These are phyloP conservation scores for Sebastes kiyomatsui DNA, from an alignment of 2,797 vertebrate genomes.

Conservation along the genomic window DNA sequence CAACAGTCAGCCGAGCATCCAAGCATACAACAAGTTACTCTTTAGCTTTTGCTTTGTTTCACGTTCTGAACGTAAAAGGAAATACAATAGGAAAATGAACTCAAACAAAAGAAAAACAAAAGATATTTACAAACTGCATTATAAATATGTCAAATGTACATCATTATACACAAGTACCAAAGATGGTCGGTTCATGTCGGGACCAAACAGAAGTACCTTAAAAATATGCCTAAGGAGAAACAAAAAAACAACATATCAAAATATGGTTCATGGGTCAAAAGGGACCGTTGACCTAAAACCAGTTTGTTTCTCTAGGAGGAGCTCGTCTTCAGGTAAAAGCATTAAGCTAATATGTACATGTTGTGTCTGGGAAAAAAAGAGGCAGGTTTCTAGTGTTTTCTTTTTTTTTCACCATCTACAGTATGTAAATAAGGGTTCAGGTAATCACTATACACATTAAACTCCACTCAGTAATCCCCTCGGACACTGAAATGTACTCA, in stretches of 20 bases:
- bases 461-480: slow-evolving; percentile 47
- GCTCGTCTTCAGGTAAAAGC: slow-evolving; percentile 62
- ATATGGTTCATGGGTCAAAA: slow-evolving; percentile 63
- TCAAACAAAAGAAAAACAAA: slow-evolving; percentile 63
- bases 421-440: slow-evolving; percentile 53
- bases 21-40: slow-evolving; percentile 85
- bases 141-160: slow-evolving; percentile 93
- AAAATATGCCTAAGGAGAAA: slow-evolving; percentile 74
- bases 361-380: slow-evolving; percentile 38
- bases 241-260: slow-evolving; percentile 69
- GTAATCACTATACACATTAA: slow-evolving; percentile 54
- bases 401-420: slow-evolving; percentile 45
- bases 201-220: slow-evolving; percentile 80
- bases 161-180: slow-evolving; percentile 89
- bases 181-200: slow-evolving; percentile 72
- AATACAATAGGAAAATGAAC: slow-evolving; percentile 75
- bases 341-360: slow-evolving; percentile 70
- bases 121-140: slow-evolving; percentile 90
- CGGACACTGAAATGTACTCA: slow-evolving; percentile 53
- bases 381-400: slow-evolving; percentile 58
- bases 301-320: slow-evolving; percentile 63
- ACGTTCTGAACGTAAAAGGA: slow-evolving; percentile 76
- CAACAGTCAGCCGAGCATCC: slow-evolving; percentile 87
- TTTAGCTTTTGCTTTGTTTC: slow-evolving; percentile 81
- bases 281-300: slow-evolving; percentile 64